phyloP scores from a whole-genome alignment of 2,113 vertebrate species.

The Aptenodytes forsteri region DNA sequence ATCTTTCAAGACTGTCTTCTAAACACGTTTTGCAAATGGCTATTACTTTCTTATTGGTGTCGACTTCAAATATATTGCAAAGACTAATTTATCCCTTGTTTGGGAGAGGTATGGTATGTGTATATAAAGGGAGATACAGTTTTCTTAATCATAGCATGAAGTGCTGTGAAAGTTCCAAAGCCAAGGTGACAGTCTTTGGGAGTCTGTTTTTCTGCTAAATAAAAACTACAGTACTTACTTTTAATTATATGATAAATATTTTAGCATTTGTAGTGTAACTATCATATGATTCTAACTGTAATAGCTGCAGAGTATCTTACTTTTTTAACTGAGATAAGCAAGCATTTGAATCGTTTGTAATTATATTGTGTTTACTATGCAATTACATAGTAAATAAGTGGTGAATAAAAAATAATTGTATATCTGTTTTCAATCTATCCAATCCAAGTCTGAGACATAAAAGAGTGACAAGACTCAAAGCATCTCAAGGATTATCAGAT shows the following conservation, averaged over 20 bases:
- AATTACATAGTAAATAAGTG: slow-evolving; percentile 60
- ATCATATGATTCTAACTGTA: slow-evolving; percentile 40
- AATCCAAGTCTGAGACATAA: slow-evolving; percentile 48
- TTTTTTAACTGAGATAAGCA: slow-evolving; percentile 59
- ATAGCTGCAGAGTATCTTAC: slow-evolving; percentile 47
- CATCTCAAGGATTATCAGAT: slow-evolving; percentile 15
- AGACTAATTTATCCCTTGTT: not conserved
- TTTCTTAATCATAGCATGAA: not conserved
- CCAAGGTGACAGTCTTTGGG: not conserved
- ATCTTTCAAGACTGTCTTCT: not conserved
- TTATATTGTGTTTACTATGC: slow-evolving; percentile 49
- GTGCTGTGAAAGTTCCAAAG: not conserved
- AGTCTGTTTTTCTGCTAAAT: not conserved
- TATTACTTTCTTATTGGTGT: not conserved
- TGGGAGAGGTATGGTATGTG: not conserved
- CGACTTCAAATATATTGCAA: not conserved
- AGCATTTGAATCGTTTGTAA: slow-evolving; percentile 57
- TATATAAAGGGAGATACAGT: not conserved
- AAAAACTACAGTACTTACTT: not conserved
- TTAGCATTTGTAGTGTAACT: not conserved
- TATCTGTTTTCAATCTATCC: slow-evolving; percentile 46
- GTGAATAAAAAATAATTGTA: slow-evolving; percentile 50
- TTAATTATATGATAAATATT: slow-evolving; percentile 55
- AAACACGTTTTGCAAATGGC: not conserved
- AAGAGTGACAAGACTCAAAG: slow-evolving; percentile 7